Conservation (phyloP, 92 coral and sea anemone species). For the Chrysogorgia sp. region DNA sequence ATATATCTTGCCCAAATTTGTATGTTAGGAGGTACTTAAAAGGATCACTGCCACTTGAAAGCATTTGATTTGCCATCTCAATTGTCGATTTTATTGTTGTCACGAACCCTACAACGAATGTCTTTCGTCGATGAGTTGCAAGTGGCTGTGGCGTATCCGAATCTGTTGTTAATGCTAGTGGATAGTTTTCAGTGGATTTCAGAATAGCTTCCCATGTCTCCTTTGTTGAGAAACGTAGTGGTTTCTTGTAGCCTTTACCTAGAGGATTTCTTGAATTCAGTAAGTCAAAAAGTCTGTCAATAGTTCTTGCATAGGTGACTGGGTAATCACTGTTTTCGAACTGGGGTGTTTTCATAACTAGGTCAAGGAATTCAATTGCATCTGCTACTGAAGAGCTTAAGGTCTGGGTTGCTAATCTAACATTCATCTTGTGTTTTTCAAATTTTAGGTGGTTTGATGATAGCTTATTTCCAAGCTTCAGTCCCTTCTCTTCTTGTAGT, state of each 20-base stretch:
- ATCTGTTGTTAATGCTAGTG: constrained; percentile 16
- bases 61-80: constrained; percentile 1
- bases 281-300: constrained; percentile 21
- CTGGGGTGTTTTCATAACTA: background rate
- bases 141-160: background rate
- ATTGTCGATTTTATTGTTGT: constrained; percentile 7
- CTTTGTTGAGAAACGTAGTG: background rate
- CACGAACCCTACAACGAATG: constrained; percentile 8
- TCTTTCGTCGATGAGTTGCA: constrained; percentile 5
- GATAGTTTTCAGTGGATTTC: constrained; percentile 3
- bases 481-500: too few species aligned
- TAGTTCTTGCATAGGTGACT: background rate
- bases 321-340: constrained; percentile 1
- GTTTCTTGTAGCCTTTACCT: constrained; percentile 5
- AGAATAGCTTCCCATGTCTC: background rate
- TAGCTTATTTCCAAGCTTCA: too few species aligned
- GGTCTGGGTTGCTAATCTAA: constrained; percentile 20
- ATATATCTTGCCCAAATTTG: constrained; percentile 5
- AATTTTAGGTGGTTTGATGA: too few species aligned
- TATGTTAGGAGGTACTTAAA: constrained; percentile 15
- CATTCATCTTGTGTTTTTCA: constrained; percentile 30
- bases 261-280: constrained; percentile 20
- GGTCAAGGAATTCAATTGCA: constrained; percentile 21
- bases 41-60: background rate
- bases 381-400: constrained; percentile 1